Evolutionary conservation across 1,140 invertebrate species (phyloP), one percentile per base, ranked within the genome.

Genomic region (Drosophila subobscura): DNA sequence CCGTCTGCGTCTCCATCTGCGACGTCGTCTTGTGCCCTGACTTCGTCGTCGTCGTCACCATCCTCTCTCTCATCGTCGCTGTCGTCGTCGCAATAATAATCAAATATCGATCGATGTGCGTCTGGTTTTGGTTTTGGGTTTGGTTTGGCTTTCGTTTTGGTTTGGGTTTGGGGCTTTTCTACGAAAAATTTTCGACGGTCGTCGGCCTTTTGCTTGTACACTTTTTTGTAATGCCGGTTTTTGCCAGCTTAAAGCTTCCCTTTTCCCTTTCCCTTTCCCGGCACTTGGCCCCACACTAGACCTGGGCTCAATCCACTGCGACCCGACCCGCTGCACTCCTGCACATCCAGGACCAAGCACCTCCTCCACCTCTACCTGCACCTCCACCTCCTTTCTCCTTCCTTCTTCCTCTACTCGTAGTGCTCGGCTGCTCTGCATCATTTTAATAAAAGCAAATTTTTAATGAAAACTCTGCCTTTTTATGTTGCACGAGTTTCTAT

Each of bases 31-130:
- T 84, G 71, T 58, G 60, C 37, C 74, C 51, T 73, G 71, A 51
- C 61, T 56, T 50, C 72, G 54, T 65, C 64, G 47, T 50, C 72
- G 54, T 65, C 64, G 47, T 67, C 73, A 59, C 74, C 55, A 23
- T 46, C 45, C 56, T 23, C 5, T 3, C 29, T 37, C 33, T 10
- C 33, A 37, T 37, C 33, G 33, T 12, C 33, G 3, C 33, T 37
- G 60, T 40, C 68, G 55, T 57, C 72, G 59, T 76, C 58, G 71
- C 72, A 72, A 86, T 85, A 90, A 90, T 90, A 90, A 90, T 90
- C 88, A 89, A 89, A 89, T 90, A 90, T 90, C 88, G 89, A 90
- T 90, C 84, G 71, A 68, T 85, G 73, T 89, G 89, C 89, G 89
- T 90, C 89, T 90, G 89, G 77, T 77, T 89, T 79, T 71, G 66